Conservation (phyloP, 2,797 vertebrate genomes). For the Gymnothorax reevesii region DNA sequence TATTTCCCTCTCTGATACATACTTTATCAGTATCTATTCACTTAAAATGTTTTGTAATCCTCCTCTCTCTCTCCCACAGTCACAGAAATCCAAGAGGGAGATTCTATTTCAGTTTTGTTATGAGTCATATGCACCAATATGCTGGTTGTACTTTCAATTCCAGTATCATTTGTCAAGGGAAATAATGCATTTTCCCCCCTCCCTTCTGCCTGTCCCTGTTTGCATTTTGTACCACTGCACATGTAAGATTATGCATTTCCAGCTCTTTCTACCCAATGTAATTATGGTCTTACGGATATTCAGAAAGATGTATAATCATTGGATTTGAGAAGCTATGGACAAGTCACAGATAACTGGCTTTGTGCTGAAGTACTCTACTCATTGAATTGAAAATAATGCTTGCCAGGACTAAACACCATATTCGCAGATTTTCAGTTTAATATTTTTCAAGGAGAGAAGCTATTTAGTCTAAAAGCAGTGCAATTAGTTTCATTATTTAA, state of each 20-base stretch:
- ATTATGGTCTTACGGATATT: slow-evolving; percentile 7
- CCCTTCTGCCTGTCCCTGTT: neutral
- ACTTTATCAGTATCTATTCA: neutral
- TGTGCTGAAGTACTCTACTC: neutral
- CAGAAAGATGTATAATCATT: slow-evolving; percentile 7
- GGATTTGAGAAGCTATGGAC: neutral
- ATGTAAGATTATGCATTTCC: neutral
- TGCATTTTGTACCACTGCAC: neutral
- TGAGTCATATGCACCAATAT: neutral
- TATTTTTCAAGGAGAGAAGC: neutral
- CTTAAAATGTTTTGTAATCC: neutral
- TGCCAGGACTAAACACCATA: neutral
- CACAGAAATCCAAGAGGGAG: neutral
- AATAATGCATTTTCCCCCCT: neutral
- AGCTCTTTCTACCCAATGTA: neutral
- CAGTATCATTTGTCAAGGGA: slow-evolving; percentile 3
- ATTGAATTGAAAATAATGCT: neutral
- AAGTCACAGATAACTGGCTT: neutral
- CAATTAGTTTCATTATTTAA: neutral
- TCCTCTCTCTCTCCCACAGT: neutral
- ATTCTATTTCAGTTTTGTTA: neutral
- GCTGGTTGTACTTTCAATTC: slow-evolving; percentile 1
- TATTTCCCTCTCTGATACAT: neutral
- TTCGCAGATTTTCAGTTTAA: neutral
- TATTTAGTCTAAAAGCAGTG: neutral